These are phyloP conservation scores for Stratiomys singularior DNA, from an alignment of 2,888 invertebrate species.

Conservation along the genomic window DNA sequence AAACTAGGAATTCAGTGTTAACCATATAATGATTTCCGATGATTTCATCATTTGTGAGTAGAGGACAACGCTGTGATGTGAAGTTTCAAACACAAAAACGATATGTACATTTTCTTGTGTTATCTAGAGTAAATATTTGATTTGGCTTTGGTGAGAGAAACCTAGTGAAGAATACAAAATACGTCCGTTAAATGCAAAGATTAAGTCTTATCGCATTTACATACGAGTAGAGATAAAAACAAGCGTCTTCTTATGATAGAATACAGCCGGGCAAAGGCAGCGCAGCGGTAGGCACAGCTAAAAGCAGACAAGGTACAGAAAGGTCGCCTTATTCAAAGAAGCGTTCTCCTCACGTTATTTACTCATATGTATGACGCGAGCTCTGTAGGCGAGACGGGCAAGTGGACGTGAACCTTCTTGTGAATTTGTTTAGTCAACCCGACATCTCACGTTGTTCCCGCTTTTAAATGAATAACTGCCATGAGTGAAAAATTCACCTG, in stretches of 20 bases:
- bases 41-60: slow-evolving; percentile 25
- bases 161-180: slow-evolving; percentile 19
- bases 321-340: slow-evolving; percentile 37
- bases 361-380: slow-evolving; percentile 26
- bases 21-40: slow-evolving; percentile 14
- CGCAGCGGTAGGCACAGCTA: slow-evolving; percentile 28
- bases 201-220: slow-evolving; percentile 45
- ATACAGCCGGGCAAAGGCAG: too few species aligned
- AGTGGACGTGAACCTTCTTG: slow-evolving; percentile 24
- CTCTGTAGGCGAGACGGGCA: slow-evolving; percentile 14
- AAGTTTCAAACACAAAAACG: slow-evolving; percentile 9
- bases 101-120: slow-evolving; percentile 18
- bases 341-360: slow-evolving; percentile 35
- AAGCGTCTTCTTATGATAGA: slow-evolving; percentile 24
- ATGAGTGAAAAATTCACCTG: neutral
- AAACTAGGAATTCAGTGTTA: neutral
- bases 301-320: slow-evolving; percentile 31
- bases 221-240: slow-evolving; percentile 34
- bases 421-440: slow-evolving; percentile 14
- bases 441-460: slow-evolving; percentile 4
- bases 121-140: slow-evolving; percentile 31
- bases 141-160: slow-evolving; percentile 37
- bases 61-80: slow-evolving; percentile 8
- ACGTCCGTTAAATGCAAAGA: slow-evolving; percentile 42
- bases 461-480: neutral